A percentile compares a stretch with the other conserved stretches of the same genome.
phyloP scores from a whole-genome alignment of 2,113 vertebrate genomes.

The Ivindomyrus marchei region DNA sequence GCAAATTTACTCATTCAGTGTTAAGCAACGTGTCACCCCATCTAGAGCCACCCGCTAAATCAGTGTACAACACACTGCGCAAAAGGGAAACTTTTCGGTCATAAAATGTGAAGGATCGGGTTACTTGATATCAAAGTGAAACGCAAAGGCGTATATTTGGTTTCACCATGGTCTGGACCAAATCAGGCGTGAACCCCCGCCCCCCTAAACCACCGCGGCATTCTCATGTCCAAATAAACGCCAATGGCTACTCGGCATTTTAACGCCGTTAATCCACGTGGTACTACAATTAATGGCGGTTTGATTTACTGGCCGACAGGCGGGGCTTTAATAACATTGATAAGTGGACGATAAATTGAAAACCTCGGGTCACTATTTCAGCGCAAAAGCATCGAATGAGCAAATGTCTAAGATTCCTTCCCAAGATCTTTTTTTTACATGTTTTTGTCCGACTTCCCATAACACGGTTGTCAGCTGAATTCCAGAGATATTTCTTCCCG shows the following conservation, averaged over 20 bases:
- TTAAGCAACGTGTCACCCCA: not conserved
- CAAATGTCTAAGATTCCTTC: not conserved
- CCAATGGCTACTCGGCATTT: not conserved
- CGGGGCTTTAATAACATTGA: not conserved
- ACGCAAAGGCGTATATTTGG: not conserved
- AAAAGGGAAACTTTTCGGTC: not conserved
- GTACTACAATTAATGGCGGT: not conserved
- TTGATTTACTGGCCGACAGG: not conserved
- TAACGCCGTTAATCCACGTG: not conserved
- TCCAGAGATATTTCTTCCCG: not conserved
- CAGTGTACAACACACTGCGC: not conserved
- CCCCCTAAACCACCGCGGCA: not conserved
- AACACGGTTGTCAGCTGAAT: not conserved
- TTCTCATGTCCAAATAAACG: not conserved
- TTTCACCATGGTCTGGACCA: not conserved
- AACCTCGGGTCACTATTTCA: not conserved
- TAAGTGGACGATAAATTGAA: not conserved
- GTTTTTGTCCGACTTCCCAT: not conserved
- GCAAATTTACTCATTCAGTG: not conserved
- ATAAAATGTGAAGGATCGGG: not conserved
- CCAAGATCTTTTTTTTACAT: not conserved
- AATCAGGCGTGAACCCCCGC: not conserved
- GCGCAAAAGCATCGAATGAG: not conserved
- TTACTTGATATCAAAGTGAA: not conserved
- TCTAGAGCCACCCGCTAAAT: not conserved